A percentile compares a stretch with the other conserved stretches of the same genome.
Evolutionary conservation across 2,113 vertebrate species (phyloP).

Genomic region (Rallus limicola): DNA sequence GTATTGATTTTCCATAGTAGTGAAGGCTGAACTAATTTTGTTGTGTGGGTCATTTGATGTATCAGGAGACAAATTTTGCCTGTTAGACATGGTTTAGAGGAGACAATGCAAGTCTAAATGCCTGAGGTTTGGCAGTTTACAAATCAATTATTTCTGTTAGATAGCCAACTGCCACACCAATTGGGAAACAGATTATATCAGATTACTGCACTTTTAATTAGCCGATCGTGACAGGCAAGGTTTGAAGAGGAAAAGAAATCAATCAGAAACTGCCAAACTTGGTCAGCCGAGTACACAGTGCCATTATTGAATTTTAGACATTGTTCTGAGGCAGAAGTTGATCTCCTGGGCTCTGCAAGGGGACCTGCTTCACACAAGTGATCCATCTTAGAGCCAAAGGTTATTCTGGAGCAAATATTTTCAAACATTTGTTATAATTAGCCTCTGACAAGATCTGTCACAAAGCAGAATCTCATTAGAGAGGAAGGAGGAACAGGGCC

Average conservation of each 20-base stretch:
- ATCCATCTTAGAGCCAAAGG: constrained; percentile 39
- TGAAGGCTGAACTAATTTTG: constrained; percentile 35
- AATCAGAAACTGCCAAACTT: constrained; percentile 55
- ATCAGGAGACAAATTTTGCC: constrained; percentile 46
- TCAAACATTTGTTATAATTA: constrained; percentile 51
- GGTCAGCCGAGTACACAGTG: neutral
- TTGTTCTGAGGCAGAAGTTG: constrained; percentile 4
- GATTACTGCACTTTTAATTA: constrained; percentile 74
- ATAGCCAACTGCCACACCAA: constrained; percentile 32
- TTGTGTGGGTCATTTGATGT: constrained; percentile 25
- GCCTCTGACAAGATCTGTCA: constrained; percentile 17
- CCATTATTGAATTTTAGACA: constrained; percentile 47
- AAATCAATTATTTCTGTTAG: constrained; percentile 68
- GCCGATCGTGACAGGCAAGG: constrained; percentile 53
- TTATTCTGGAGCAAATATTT: constrained; percentile 29
- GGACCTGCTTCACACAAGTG: neutral
- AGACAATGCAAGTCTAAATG: constrained; percentile 52
- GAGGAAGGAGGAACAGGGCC: neutral
- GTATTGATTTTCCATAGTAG: constrained; percentile 29
- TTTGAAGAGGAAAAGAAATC: constrained; percentile 61
- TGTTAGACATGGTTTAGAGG: constrained; percentile 48
- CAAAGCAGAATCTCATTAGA: neutral
- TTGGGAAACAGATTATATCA: constrained; percentile 67
- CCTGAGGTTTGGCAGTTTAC: constrained; percentile 65
- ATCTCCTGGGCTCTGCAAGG: constrained; percentile 21